A percentile compares a stretch with the other conserved stretches of the same genome.
Conservation (phyloP, 2,113 vertebrate species). For the Myotis davidii region DNA sequence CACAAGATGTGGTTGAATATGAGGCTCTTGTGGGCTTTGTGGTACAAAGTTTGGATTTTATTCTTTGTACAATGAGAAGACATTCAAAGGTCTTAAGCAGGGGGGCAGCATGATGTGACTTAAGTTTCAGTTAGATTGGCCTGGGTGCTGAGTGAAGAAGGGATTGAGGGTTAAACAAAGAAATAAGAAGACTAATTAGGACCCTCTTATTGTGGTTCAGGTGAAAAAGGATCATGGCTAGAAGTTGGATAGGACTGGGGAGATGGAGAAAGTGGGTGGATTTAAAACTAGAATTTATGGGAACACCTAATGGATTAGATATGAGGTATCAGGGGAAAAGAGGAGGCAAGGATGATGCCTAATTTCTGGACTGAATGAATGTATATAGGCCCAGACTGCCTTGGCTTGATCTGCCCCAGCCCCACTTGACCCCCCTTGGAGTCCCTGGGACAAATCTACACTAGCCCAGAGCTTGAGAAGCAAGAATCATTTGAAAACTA, state of each 20-base stretch:
- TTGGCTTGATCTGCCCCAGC: not conserved
- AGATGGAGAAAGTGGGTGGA: not conserved
- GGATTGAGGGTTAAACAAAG: not conserved
- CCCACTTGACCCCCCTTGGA: not conserved
- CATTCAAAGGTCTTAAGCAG: not conserved
- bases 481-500: not conserved
- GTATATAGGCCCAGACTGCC: not conserved
- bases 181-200: not conserved
- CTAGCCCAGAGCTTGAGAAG: conserved; percentile 32
- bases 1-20: fast-evolving
- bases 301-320: not conserved
- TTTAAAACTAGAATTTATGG: not conserved
- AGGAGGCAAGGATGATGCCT: not conserved
- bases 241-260: not conserved
- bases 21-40: not conserved
- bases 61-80: not conserved
- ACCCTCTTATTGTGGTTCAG: not conserved
- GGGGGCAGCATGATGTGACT: not conserved
- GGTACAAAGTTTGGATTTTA: not conserved
- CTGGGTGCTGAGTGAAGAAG: conserved; percentile 25
- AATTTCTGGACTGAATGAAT: not conserved
- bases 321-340: not conserved
- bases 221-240: not conserved
- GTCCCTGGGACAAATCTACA: not conserved
- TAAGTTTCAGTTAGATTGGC: not conserved